These are phyloP conservation scores for Aporophyla lueneburgensis DNA, from an alignment of 2,888 invertebrate genomes.

Conservation along the genomic window DNA sequence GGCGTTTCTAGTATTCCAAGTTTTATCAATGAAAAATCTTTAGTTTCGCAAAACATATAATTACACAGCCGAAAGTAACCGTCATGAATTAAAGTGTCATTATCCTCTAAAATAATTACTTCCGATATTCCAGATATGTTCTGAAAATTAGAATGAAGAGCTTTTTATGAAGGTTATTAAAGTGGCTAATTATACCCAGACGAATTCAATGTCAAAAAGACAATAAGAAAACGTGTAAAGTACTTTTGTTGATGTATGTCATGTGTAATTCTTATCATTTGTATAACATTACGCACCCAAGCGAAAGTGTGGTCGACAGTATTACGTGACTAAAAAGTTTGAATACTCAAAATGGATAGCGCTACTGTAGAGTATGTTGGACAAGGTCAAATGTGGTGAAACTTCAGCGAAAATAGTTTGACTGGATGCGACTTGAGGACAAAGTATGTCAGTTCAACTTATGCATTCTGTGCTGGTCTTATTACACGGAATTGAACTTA, in stretches of 20 bases:
- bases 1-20: background rate
- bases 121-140: conserved; percentile 54
- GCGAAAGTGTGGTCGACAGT: conserved; percentile 80
- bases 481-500: conserved; percentile 20
- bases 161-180: conserved; percentile 51
- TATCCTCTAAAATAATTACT: conserved; percentile 60
- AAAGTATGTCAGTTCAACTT: conserved; percentile 34
- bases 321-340: conserved; percentile 79
- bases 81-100: conserved; percentile 41
- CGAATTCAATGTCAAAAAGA: conserved; percentile 76
- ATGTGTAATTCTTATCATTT: conserved; percentile 72
- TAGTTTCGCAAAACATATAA: background rate
- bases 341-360: conserved; percentile 73
- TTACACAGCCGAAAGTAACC: conserved; percentile 26
- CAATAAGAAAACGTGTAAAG: conserved; percentile 58
- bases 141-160: conserved; percentile 48
- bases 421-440: conserved; percentile 69
- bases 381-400: conserved; percentile 80
- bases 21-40: conserved; percentile 6
- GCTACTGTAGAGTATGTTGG: conserved; percentile 71
- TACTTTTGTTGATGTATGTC: conserved; percentile 34
- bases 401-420: conserved; percentile 64
- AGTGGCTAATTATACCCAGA: conserved; percentile 42
- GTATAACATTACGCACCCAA: conserved; percentile 67
- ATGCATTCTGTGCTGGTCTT: conserved; percentile 18